Evolutionary conservation across 2,797 vertebrate genomes (phyloP).

Genomic region (Falco columbarius): DNA sequence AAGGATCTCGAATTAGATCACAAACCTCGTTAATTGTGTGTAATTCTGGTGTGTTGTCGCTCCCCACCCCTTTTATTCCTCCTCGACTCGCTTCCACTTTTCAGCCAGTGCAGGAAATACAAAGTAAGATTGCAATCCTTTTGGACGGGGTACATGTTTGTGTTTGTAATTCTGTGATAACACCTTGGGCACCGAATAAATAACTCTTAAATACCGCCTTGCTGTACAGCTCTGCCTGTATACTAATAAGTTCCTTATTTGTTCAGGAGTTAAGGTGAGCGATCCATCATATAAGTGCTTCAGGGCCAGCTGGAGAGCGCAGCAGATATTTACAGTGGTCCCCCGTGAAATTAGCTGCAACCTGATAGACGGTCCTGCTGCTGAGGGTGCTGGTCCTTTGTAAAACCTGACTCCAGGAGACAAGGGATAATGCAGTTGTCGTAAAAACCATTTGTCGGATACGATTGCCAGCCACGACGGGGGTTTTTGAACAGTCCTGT

Average conservation of each 20-base stretch:
- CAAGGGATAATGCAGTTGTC: background rate
- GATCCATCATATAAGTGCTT: background rate
- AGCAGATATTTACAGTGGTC: background rate
- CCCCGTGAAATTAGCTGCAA: background rate
- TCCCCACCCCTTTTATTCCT: background rate
- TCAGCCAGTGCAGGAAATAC: background rate
- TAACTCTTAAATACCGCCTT: background rate
- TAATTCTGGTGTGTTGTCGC: background rate
- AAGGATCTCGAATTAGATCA: background rate
- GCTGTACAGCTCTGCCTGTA: background rate
- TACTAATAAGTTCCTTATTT: background rate
- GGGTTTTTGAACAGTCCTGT: slow-evolving; percentile 31
- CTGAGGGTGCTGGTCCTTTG: background rate
- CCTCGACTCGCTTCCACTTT: background rate
- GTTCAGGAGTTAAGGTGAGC: background rate
- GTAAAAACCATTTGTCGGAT: slow-evolving; percentile 11
- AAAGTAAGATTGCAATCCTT: background rate
- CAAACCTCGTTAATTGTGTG: background rate
- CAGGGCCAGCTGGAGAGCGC: background rate
- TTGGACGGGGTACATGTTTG: background rate
- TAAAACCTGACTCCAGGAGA: background rate
- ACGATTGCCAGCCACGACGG: background rate
- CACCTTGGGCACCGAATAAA: background rate
- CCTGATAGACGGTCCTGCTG: background rate
- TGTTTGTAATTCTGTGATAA: background rate